Evolutionary conservation across 2,888 invertebrate genomes (phyloP), one percentile per base, ranked within the genome.

Genomic region (Drosophila infuscata): DNA sequence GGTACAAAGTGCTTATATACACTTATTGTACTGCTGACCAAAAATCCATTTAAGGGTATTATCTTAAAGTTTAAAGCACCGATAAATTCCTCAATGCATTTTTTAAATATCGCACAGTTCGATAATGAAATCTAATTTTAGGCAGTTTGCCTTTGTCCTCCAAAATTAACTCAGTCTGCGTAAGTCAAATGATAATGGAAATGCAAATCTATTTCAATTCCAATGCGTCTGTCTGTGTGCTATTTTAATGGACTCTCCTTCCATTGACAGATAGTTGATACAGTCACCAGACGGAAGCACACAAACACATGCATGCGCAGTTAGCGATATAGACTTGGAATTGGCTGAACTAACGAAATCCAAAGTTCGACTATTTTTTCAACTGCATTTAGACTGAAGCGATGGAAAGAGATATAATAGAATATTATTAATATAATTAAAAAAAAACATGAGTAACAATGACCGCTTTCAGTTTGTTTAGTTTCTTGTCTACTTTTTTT

Each of bases 201-300:
- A 81, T 76, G 72, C 72, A 72, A 75, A 69, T 61, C 58, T 32
- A 57, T 71, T 70, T 61, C n/a, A 6, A 25, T 48, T 41, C 20
- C 29, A 38, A 46, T 46, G 8, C 33, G 36, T 32, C 30, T 52
- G 49, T 46, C 25, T 56, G n/a, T 38, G 53, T 49, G 63, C 54
- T 68, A 51, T 63, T 73, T 38, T 61, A 29, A 70, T 57, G 48
- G 58, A 67, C 73, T 83, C 20, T 15, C 7, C 20, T 46, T 46
- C 73, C 81, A 74, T 74, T 83, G 82, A 70, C 74, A 81, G 84
- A 70, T 69, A 78, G 69, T 51, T 52, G 59, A 70, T 74, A 68
- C 71, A n/a, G 30, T 1, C 57, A 20, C 35, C 59, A 74, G 76
- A 76, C 70, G 41, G 63, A 46, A 61, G 62, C 12, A 54, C 20